A percentile compares a stretch with the other conserved stretches of the same genome.
Evolutionary conservation across 2,113 vertebrate genomes (phyloP).

Genomic region (Neotoma lepida): DNA sequence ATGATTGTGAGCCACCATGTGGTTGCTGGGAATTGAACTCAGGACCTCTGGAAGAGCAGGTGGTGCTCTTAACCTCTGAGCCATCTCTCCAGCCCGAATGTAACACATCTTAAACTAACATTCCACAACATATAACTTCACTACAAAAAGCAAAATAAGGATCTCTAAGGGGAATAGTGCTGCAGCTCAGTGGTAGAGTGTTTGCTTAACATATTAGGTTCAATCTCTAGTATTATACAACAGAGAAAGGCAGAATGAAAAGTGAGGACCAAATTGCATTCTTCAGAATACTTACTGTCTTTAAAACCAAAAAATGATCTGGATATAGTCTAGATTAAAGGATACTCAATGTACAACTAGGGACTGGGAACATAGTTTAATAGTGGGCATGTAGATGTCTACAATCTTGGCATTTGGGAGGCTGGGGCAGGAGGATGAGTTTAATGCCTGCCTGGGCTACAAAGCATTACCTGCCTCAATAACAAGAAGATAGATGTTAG

Average conservation of each 20-base stretch:
- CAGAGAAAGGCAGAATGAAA: neutral
- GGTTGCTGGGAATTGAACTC: too few species aligned
- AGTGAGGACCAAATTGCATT: neutral
- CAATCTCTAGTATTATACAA: neutral
- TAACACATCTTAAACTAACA: neutral
- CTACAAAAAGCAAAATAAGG: neutral
- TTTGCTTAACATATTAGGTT: neutral
- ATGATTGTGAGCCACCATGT: too few species aligned
- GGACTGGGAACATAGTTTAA: neutral
- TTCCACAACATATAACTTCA: neutral
- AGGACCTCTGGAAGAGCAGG: too few species aligned
- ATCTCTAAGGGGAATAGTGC: neutral
- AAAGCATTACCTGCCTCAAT: neutral
- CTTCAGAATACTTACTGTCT: conserved; percentile 13
- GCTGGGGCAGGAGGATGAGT: neutral
- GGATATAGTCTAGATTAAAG: neutral
- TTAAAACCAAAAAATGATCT: neutral
- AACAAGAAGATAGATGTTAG: neutral
- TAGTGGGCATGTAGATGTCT: too few species aligned
- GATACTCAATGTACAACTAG: neutral
- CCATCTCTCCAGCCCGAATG: too few species aligned
- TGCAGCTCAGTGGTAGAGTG: neutral
- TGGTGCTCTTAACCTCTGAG: too few species aligned
- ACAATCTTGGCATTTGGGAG: neutral
- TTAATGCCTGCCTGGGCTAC: neutral